Conservation (phyloP, 2,113 vertebrate species). For the Oenanthe oenanthe region DNA sequence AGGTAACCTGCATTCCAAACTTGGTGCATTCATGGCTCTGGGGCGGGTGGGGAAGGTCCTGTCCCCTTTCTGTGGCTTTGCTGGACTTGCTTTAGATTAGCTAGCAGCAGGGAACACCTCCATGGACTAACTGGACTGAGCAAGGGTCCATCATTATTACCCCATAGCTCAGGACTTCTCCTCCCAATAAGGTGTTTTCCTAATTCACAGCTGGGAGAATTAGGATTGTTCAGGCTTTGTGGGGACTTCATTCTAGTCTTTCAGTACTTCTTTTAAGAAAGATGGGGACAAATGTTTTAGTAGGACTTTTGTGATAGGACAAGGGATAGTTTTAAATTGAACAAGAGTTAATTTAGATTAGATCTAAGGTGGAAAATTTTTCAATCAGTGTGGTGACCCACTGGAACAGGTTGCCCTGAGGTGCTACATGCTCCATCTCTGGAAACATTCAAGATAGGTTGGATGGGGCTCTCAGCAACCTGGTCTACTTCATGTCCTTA, state of each 20-base stretch:
- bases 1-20: slow-evolving; percentile 64
- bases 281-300: background rate
- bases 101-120: background rate
- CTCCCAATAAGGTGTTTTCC: background rate
- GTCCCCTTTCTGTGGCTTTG: background rate
- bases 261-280: background rate
- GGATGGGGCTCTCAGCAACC: background rate
- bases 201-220: background rate
- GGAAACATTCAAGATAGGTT: background rate
- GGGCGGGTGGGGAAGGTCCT: background rate
- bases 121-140: background rate
- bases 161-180: background rate
- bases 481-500: background rate
- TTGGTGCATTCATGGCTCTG: fast-evolving
- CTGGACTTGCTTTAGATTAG: background rate
- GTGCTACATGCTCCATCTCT: background rate
- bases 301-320: background rate
- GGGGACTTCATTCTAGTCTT: background rate
- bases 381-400: background rate
- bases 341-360: background rate
- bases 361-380: background rate
- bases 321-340: background rate
- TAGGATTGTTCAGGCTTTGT: background rate
- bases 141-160: background rate
- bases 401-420: background rate